A percentile compares a stretch with the other conserved stretches of the same genome.
Conservation (phyloP, 2,797 vertebrate genomes). For the Sparidentex hasta region DNA sequence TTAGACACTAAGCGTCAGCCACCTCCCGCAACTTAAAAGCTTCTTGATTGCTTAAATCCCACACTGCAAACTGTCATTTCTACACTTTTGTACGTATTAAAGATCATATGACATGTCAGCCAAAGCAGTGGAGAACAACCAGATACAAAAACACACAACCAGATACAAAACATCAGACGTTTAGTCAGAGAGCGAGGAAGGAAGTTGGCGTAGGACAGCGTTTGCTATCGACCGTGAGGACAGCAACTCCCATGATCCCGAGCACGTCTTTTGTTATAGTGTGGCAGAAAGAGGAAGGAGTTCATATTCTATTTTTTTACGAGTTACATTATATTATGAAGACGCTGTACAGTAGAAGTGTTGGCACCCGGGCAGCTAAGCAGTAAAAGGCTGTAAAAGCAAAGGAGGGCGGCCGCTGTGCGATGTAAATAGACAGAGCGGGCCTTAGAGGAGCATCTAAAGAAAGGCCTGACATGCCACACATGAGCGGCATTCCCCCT, state of each 20-base stretch:
- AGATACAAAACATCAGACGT: too few species aligned
- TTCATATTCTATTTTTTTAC: slow-evolving; percentile 6
- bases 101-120: not conserved
- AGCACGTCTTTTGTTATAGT: too few species aligned
- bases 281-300: too few species aligned
- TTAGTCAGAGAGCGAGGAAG: too few species aligned
- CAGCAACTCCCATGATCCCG: too few species aligned
- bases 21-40: not conserved
- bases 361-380: slow-evolving; percentile 9
- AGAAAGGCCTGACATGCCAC: slow-evolving; percentile 68
- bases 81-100: not conserved
- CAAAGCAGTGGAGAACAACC: too few species aligned
- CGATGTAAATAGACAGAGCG: slow-evolving; percentile 75
- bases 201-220: too few species aligned
- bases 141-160: too few species aligned
- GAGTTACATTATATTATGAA: not conserved
- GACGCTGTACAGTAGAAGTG: slow-evolving; percentile 30
- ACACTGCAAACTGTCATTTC: not conserved
- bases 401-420: slow-evolving; percentile 23
- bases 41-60: not conserved
- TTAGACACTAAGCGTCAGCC: too few species aligned
- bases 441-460: slow-evolving; percentile 56
- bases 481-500: slow-evolving; percentile 69
- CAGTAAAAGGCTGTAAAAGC: slow-evolving; percentile 49
- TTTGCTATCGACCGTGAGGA: too few species aligned